Conservation (phyloP, 2,888 invertebrate genomes). For the Meteorus colon region DNA sequence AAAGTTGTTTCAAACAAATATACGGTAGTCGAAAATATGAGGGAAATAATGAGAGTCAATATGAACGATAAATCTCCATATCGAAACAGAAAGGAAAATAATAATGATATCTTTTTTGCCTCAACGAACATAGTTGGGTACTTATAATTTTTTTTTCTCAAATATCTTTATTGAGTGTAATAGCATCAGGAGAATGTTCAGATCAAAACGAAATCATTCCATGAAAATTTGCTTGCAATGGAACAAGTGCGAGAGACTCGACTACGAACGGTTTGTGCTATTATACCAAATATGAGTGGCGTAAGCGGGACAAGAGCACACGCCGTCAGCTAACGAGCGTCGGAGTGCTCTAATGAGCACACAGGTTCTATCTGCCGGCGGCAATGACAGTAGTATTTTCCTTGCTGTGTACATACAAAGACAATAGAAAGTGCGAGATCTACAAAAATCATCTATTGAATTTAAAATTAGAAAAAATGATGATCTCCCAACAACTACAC, state of each 20-base stretch:
- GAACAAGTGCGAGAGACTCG: not conserved
- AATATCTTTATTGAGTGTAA: too few relatives aligned
- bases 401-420: not conserved
- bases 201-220: slow-evolving; percentile 6
- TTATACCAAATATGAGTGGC: not conserved
- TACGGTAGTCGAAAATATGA: not conserved
- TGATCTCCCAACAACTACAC: not conserved
- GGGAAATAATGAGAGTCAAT: not conserved
- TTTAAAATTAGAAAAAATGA: not conserved
- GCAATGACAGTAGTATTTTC: slow-evolving; percentile 26
- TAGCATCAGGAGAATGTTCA: too few relatives aligned
- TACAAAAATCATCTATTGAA: slow-evolving; percentile 7
- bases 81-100: too few relatives aligned
- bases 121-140: too few relatives aligned
- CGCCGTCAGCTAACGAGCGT: slow-evolving; percentile 22
- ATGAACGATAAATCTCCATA: too few relatives aligned
- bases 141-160: too few relatives aligned
- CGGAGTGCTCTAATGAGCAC: slow-evolving; percentile 40
- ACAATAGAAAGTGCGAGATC: slow-evolving; percentile 13
- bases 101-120: too few relatives aligned
- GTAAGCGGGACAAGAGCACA: slow-evolving; percentile 2
- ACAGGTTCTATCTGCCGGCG: slow-evolving; percentile 34
- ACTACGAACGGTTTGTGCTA: not conserved
- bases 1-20: not conserved
- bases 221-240: slow-evolving; percentile 19